Evolutionary conservation across 2,797 vertebrate genomes (phyloP), one percentile per base, ranked within the genome.

Genomic region (Crax fasciolata): DNA sequence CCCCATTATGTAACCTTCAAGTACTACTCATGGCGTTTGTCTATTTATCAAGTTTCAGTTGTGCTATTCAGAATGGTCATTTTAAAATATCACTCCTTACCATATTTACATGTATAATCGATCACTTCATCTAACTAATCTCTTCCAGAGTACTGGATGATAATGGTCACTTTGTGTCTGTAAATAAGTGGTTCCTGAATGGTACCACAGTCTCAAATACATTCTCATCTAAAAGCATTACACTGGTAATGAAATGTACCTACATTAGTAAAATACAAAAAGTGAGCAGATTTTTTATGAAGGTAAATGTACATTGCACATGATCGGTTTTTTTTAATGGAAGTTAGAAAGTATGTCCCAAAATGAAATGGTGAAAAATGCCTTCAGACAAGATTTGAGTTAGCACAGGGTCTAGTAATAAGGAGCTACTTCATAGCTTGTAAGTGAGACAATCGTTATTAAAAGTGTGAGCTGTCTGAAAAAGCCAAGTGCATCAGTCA

Each of bases 401-500:
- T 5, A 55, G 11, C 21, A 11, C 28, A 57, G 39, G 2, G 54
- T 78, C 18, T 21, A 70, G 39, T 58, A 61, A 63, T 57, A 18
- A 59, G 77, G 84, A 86, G 6, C 27, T 51, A 19, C 46, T 92
- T 79, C 23, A 3, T 84, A 67, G 14, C 16, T 86, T 76, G 81
- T 63, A 74, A 85, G 23, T 54, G 54, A 84, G 4, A 49, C 80
- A 86, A 75, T 87, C 84, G 49, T 27, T 87, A 80, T 78, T 73
- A 80, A 68, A 70, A 39, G n/a, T 93, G 54, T 76, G 79, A 20
- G 76, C 93, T 87, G 87, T 32, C 71, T 93, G 87, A 35, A 35
- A 35, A 35, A 35, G 35, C 35, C 78, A 95, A 94, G 65, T 27
- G 11, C 65, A 90, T 95, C 91, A 87, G 82, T 94, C 84, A 65